Evolutionary conservation across 1,140 invertebrate genomes (phyloP).

Genomic region (Anastrepha obliqua): DNA sequence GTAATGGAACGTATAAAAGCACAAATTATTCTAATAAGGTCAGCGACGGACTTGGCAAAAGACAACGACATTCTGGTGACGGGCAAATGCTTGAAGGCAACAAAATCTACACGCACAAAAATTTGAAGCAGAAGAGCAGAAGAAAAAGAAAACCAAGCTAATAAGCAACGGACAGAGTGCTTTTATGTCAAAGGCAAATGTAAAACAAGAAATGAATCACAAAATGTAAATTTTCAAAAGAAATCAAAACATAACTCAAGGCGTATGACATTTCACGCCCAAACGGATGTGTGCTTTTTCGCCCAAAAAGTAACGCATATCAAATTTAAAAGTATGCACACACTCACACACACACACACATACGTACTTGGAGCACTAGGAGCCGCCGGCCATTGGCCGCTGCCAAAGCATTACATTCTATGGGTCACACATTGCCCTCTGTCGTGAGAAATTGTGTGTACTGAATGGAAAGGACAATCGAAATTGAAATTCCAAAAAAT

Average conservation of each 20-base stretch:
- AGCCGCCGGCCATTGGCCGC: background rate
- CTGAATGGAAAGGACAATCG: background rate
- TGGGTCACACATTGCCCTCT: too few species aligned
- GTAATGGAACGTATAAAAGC: too few species aligned
- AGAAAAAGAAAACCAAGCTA: too few species aligned
- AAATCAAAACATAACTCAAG: too few species aligned
- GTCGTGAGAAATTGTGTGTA: background rate
- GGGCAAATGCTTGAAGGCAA: background rate
- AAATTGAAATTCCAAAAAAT: constrained; percentile 18
- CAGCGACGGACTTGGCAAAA: background rate
- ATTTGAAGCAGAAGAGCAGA: too few species aligned
- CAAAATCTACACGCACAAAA: too few species aligned
- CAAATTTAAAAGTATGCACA: background rate
- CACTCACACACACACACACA: background rate
- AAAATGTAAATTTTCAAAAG: too few species aligned
- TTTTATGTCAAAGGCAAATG: background rate
- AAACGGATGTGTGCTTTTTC: too few species aligned
- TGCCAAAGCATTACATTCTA: background rate
- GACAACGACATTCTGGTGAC: background rate
- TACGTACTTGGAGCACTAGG: background rate
- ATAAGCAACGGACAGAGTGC: background rate
- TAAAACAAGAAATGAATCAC: background rate
- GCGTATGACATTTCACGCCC: too few species aligned
- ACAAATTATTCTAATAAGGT: too few species aligned
- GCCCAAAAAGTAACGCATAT: too few species aligned